These are phyloP conservation scores for Caenorhabditis briggsae DNA, from an alignment of 1,140 invertebrate species.

Conservation along the genomic window DNA sequence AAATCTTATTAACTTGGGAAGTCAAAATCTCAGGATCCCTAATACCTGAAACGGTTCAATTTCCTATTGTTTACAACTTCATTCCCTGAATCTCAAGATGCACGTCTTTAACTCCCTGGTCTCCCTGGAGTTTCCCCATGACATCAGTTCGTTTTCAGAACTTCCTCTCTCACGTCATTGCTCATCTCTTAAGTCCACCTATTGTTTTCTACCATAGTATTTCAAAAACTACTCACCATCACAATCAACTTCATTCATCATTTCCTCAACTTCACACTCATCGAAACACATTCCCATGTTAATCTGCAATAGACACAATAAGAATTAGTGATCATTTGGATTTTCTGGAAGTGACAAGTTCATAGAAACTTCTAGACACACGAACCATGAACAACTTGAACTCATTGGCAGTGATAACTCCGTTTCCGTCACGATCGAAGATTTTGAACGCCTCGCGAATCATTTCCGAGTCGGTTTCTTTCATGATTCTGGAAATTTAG, in stretches of 20 bases:
- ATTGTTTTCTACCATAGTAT: background rate
- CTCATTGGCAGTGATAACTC: conserved; percentile 88
- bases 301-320: conserved; percentile 53
- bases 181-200: background rate
- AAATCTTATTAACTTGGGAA: no score
- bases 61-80: no score
- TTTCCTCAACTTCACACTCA: conserved; percentile 68
- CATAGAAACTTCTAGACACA: background rate
- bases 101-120: background rate
- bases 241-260: conserved; percentile 68
- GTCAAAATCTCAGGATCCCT: no score
- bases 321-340: conserved; percentile 1
- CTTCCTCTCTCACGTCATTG: background rate
- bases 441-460: conserved; percentile 79
- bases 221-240: conserved; percentile 57
- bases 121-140: background rate
- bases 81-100: background rate
- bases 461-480: conserved; percentile 68
- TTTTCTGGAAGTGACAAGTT: background rate
- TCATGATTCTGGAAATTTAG: conserved; percentile 61
- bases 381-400: conserved; percentile 87
- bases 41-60: no score
- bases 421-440: conserved; percentile 92
- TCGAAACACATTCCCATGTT: conserved; percentile 68
- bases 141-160: conserved; percentile 2